Evolutionary conservation across 2,113 vertebrate genomes (phyloP).

Genomic region (Aptenodytes patagonicus): DNA sequence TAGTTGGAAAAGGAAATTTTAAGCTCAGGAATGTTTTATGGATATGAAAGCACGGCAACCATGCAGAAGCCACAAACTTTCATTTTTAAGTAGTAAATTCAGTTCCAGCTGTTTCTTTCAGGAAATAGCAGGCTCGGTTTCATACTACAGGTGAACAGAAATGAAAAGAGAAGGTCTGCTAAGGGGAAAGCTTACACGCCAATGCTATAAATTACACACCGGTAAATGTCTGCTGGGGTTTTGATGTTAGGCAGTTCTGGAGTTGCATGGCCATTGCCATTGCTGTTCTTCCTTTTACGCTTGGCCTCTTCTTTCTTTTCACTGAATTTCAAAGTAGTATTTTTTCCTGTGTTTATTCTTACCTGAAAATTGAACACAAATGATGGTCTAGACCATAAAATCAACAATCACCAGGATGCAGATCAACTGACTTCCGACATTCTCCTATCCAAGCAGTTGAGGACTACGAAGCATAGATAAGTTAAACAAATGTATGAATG

Average conservation of each 20-base stretch:
- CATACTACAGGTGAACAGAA: background rate
- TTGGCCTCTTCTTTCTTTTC: slow-evolving; percentile 94
- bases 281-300: slow-evolving; percentile 87
- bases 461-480: background rate
- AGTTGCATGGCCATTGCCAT: slow-evolving; percentile 76
- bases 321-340: slow-evolving; percentile 95
- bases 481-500: background rate
- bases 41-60: background rate
- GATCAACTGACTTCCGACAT: background rate
- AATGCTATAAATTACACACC: slow-evolving; percentile 65
- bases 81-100: background rate
- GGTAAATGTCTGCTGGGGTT: slow-evolving; percentile 92
- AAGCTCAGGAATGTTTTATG: background rate
- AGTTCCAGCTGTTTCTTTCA: background rate
- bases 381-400: slow-evolving; percentile 15
- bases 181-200: background rate
- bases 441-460: background rate
- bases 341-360: slow-evolving; percentile 97
- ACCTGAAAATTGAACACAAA: slow-evolving; percentile 79
- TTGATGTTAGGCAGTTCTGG: slow-evolving; percentile 85
- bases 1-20: background rate
- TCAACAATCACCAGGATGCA: background rate
- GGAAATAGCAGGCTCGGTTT: background rate
- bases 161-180: background rate
- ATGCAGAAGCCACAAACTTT: background rate